phyloP scores from a whole-genome alignment of 2,113 vertebrate genomes.

The Diphyllodes magnificus region DNA sequence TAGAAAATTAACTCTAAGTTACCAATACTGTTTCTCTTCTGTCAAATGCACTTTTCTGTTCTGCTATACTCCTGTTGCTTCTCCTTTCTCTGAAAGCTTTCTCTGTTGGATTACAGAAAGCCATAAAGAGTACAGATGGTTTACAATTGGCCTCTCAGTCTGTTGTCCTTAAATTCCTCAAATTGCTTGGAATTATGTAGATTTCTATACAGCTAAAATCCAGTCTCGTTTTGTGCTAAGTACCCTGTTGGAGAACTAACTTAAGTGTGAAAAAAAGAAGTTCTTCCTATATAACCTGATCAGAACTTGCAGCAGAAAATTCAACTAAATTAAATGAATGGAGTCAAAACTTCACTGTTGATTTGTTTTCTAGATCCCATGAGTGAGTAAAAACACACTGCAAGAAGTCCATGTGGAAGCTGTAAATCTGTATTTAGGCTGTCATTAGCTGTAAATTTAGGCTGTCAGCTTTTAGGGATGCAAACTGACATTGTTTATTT shows the following conservation, averaged over 20 bases:
- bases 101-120: not conserved
- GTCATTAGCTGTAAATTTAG: not conserved
- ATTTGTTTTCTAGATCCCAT: not conserved
- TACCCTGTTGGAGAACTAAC: not conserved
- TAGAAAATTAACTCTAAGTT: not conserved
- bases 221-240: not conserved
- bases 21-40: not conserved
- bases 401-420: not conserved
- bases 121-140: not conserved
- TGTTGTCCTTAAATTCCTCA: not conserved
- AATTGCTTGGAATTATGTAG: not conserved
- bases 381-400: not conserved
- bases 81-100: not conserved
- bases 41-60: not conserved
- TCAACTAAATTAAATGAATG: not conserved
- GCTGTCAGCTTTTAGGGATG: not conserved
- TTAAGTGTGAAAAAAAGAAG: not conserved
- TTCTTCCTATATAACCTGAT: not conserved
- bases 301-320: not conserved
- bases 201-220: not conserved
- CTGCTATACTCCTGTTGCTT: not conserved
- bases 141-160: not conserved
- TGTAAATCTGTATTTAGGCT: not conserved
- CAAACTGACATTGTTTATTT: not conserved
- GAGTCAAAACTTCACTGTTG: not conserved